Conservation (phyloP, 2,888 invertebrate species). For the Cephalotes varians region DNA sequence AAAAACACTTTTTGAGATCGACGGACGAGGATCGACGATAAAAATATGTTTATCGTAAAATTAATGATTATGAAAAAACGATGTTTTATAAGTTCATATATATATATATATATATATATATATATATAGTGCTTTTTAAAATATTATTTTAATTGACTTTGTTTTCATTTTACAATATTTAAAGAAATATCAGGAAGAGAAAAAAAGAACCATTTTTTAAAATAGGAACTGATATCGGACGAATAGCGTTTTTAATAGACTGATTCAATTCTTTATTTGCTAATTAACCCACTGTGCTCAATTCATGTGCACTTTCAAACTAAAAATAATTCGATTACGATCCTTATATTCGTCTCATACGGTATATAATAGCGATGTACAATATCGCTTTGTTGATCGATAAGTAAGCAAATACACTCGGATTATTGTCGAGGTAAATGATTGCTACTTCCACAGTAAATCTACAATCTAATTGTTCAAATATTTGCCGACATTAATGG, state of each 20-base stretch:
- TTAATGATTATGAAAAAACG: background rate
- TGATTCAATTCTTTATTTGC: background rate
- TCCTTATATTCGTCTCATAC: background rate
- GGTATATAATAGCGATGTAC: background rate
- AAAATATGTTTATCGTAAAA: background rate
- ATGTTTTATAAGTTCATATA: background rate
- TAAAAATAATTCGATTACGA: background rate
- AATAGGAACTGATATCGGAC: background rate
- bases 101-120: no score
- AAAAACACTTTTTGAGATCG: background rate
- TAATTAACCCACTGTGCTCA: background rate
- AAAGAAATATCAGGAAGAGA: background rate
- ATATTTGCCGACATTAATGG: constrained; percentile 41
- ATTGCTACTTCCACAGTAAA: constrained; percentile 10
- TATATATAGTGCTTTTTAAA: background rate
- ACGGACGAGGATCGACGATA: background rate
- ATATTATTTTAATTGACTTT: background rate
- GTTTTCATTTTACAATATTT: background rate
- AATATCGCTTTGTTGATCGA: constrained; percentile 7
- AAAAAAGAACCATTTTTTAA: background rate
- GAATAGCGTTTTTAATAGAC: background rate
- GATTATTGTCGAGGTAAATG: constrained; percentile 27
- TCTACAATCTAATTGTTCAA: constrained; percentile 30
- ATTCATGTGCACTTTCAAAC: background rate
- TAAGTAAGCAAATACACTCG: constrained; percentile 27